Percentiles rank a stretch among this genome's conserved stretches.
phyloP scores from a whole-genome alignment of 2,113 vertebrate species.

The Cacatua alba region DNA sequence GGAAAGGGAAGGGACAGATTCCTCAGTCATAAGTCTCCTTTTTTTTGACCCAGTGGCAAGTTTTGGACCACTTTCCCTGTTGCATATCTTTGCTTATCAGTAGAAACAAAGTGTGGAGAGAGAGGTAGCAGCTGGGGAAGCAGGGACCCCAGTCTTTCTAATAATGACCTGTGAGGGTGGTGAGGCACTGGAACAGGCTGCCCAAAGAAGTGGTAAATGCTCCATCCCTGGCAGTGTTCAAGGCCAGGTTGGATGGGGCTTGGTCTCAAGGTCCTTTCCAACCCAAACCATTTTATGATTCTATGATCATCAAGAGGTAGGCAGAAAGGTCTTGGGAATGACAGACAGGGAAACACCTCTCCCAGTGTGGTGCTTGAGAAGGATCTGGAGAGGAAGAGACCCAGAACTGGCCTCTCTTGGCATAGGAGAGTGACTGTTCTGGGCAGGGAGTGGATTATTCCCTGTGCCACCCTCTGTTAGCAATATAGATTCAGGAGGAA shows the following conservation, averaged over 20 bases:
- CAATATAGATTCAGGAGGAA: conserved; percentile 8
- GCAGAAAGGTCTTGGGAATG: background rate
- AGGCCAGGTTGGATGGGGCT: background rate
- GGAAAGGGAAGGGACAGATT: background rate
- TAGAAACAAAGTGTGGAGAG: background rate
- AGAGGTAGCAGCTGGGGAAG: background rate
- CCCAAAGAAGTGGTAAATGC: background rate
- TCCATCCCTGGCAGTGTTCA: background rate
- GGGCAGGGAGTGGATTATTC: background rate
- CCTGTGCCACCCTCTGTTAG: background rate
- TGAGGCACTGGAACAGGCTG: background rate
- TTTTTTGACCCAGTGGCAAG: background rate
- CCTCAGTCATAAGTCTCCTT: background rate
- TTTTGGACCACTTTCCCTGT: background rate
- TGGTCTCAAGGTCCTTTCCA: background rate
- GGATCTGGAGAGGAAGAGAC: background rate
- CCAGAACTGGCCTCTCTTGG: background rate
- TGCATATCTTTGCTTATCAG: background rate
- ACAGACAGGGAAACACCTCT: background rate
- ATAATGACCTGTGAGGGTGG: background rate
- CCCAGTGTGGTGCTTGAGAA: background rate
- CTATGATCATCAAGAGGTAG: background rate
- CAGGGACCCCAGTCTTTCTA: background rate
- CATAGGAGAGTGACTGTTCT: background rate
- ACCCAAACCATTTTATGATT: background rate